Evolutionary conservation across 2,113 vertebrate species (phyloP).

Genomic region (Ciconia stormi): DNA sequence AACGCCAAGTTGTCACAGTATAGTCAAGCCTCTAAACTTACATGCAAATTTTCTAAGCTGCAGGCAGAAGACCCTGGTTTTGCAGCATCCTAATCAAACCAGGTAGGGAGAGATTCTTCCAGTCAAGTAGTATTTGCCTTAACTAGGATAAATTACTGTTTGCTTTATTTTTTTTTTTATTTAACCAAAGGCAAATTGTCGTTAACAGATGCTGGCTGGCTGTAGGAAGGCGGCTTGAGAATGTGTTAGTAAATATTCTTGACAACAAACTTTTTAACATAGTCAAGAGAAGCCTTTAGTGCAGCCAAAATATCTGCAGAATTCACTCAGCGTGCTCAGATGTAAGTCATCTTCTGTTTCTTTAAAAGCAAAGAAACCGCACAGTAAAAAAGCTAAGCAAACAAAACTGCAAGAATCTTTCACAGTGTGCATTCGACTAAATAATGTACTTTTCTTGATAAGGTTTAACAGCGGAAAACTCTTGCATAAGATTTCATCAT

Average conservation of each 20-base stretch:
- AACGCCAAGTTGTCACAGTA: neutral
- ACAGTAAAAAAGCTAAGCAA: neutral
- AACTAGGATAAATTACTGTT: neutral
- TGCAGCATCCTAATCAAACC: neutral
- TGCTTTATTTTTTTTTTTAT: neutral
- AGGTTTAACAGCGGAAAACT: neutral
- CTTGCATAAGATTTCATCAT: neutral
- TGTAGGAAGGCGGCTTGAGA: neutral
- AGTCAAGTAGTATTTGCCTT: neutral
- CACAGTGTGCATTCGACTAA: neutral
- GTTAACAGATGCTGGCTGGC: conserved; percentile 26
- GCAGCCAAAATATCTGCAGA: conserved; percentile 38
- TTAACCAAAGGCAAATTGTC: conserved; percentile 13
- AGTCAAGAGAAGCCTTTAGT: conserved; percentile 6
- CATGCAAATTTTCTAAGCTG: neutral
- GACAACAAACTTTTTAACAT: conserved; percentile 31
- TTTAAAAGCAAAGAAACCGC: conserved; percentile 16
- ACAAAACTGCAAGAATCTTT: neutral
- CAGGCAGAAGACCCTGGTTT: neutral
- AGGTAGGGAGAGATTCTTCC: neutral
- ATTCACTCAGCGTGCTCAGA: neutral
- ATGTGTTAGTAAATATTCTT: conserved; percentile 37
- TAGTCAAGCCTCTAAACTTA: neutral
- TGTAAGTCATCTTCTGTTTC: conserved; percentile 10
- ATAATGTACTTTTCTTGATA: neutral